Percentiles rank a stretch among this genome's conserved stretches.
These are phyloP conservation scores for Rhagonycha lutea DNA, from an alignment of 2,888 invertebrate species.

Conservation along the genomic window DNA sequence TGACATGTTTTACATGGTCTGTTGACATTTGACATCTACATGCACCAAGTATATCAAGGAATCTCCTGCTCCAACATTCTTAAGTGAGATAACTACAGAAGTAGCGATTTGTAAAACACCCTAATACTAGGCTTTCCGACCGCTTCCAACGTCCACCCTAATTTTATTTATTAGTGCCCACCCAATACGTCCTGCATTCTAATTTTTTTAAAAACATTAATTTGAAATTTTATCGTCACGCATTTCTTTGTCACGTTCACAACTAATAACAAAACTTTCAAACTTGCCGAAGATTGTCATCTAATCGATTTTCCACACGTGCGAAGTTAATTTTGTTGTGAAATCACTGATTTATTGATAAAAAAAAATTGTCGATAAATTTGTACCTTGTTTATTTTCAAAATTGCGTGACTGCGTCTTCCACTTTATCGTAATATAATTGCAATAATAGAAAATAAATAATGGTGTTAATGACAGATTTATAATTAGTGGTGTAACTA, in stretches of 20 bases:
- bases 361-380: neutral
- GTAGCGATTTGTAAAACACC: conserved; percentile 36
- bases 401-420: neutral
- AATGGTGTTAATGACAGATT: neutral
- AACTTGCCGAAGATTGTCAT: neutral
- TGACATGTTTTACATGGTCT: conserved; percentile 29
- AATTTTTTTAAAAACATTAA: neutral
- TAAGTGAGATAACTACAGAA: conserved; percentile 25
- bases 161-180: conserved; percentile 37
- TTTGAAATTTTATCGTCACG: neutral
- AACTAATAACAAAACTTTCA: neutral
- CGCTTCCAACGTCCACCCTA: conserved; percentile 33
- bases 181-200: conserved; percentile 26
- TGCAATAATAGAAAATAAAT: neutral
- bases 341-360: neutral
- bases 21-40: conserved; percentile 21
- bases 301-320: neutral
- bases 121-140: conserved; percentile 30
- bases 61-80: conserved; percentile 16
- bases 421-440: neutral
- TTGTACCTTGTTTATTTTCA: neutral
- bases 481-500: no score
- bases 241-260: neutral
- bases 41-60: conserved; percentile 22
- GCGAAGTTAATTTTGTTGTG: neutral